Conservation (phyloP, 2,888 invertebrate species). For the Erpobdella octoculata region DNA sequence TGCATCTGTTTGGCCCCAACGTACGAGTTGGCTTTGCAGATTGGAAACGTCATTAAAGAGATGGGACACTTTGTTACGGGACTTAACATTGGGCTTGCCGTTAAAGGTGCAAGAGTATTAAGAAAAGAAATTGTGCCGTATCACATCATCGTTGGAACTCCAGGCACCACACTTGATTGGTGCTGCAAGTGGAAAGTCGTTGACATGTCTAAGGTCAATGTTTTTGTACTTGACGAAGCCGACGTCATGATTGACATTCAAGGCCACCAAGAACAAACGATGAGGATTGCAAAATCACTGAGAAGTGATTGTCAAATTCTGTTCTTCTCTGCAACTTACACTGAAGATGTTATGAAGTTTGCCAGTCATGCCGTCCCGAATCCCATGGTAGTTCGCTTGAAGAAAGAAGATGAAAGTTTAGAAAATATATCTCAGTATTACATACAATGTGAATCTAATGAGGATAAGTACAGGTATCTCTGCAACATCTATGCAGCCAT, state of each 20-base stretch:
- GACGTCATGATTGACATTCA: constrained; percentile 98
- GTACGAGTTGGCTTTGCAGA: constrained; percentile 92
- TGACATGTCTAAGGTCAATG: constrained; percentile 74
- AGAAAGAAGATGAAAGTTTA: constrained; percentile 36
- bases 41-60: constrained; percentile 88
- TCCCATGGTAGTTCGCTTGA: constrained; percentile 63
- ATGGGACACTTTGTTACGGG: constrained; percentile 89
- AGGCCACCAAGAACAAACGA: constrained; percentile 93
- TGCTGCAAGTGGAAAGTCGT: constrained; percentile 59
- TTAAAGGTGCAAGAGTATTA: constrained; percentile 68
- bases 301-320: constrained; percentile 80
- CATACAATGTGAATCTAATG: constrained; percentile 73
- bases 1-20: constrained; percentile 90
- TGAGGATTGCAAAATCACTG: constrained; percentile 76
- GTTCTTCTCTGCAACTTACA: constrained; percentile 97
- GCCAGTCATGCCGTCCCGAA: constrained; percentile 86
- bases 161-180: constrained; percentile 95
- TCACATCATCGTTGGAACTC: constrained; percentile 93
- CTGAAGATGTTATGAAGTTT: constrained; percentile 85
- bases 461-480: constrained; percentile 85
- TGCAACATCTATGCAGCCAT: constrained; percentile 91
- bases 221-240: constrained; percentile 93
- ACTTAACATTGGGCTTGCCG: constrained; percentile 81
- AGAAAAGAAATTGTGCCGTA: constrained; percentile 47
- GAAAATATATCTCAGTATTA: constrained; percentile 71